phyloP scores from a whole-genome alignment of 2,797 vertebrate genomes.

The Anabacerthia variegaticeps region DNA sequence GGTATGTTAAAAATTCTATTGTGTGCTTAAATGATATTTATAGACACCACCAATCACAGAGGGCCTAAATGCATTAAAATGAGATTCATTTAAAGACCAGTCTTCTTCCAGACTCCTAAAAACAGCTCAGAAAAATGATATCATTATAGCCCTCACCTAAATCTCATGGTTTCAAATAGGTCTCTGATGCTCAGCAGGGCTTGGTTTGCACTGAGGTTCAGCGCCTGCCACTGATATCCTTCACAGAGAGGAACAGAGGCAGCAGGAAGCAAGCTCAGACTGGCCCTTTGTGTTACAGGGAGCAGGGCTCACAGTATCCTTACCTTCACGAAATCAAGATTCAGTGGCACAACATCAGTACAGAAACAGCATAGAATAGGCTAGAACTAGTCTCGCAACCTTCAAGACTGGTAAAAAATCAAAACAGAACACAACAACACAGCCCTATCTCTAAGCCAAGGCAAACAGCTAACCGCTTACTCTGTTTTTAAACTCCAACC shows the following conservation, averaged over 20 bases:
- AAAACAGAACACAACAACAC: neutral
- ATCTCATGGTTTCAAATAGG: neutral
- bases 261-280: neutral
- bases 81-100: neutral
- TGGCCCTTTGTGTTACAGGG: neutral
- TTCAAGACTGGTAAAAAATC: neutral
- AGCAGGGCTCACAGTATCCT: neutral
- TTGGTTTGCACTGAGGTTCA: neutral
- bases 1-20: neutral
- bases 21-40: neutral
- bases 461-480: neutral
- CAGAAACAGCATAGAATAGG: rapidly evolving
- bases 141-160: neutral
- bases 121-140: neutral
- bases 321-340: neutral
- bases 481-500: neutral
- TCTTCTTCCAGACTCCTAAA: neutral
- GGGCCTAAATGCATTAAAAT: neutral
- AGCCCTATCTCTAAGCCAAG: neutral
- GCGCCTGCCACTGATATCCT: rapidly evolving
- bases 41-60: conserved; percentile 6
- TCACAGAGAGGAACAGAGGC: neutral
- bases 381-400: neutral
- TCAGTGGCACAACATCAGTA: rapidly evolving
- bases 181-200: neutral